Conservation (phyloP, 2,888 invertebrate species). For the Teleogryllus oceanicus region DNA sequence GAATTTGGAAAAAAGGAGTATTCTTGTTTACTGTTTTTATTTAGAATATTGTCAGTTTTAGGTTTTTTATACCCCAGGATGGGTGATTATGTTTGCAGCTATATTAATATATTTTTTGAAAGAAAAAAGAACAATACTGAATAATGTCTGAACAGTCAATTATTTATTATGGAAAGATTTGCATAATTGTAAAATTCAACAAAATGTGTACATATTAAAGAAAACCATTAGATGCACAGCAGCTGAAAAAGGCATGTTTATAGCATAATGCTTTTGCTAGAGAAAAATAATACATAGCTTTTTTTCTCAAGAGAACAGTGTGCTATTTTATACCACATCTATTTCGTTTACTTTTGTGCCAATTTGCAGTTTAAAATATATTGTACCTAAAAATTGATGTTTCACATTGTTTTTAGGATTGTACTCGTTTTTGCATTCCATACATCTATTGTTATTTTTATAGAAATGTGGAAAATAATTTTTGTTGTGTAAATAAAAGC, state of each 20-base stretch:
- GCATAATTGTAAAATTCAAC: background rate
- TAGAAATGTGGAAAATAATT: no score
- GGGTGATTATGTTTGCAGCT: background rate
- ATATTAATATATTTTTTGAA: background rate
- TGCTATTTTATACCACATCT: background rate
- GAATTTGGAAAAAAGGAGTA: background rate
- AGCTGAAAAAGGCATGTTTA: no score
- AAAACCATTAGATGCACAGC: background rate
- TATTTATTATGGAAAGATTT: slow-evolving; percentile 18
- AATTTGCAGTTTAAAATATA: no score
- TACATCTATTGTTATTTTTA: no score
- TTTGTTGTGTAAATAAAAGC: no score
- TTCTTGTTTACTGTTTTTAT: background rate
- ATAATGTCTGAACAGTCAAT: background rate
- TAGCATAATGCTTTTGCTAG: no score
- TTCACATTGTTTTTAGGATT: no score
- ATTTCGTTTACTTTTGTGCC: no score
- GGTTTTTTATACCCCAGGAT: background rate
- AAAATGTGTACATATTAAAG: background rate
- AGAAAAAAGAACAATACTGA: background rate
- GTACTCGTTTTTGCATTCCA: no score
- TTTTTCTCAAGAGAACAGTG: background rate
- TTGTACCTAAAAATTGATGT: no score
- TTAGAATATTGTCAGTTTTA: background rate
- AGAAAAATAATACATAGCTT: background rate